These are phyloP conservation scores for Pimpla rufipes DNA, from an alignment of 2,888 invertebrate genomes.

Conservation along the genomic window DNA sequence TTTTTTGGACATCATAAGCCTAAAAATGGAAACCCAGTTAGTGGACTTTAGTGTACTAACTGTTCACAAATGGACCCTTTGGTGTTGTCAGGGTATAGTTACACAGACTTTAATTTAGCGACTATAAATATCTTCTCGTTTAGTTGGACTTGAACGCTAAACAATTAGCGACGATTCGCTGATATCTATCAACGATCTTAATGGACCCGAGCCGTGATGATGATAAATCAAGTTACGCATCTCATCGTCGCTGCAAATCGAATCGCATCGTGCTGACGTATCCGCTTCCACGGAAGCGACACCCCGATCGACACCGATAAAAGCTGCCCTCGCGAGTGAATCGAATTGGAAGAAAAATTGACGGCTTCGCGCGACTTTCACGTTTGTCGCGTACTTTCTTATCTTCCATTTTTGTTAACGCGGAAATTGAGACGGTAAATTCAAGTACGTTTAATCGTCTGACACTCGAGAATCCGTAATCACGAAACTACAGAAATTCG, in stretches of 20 bases:
- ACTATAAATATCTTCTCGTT: constrained; percentile 5
- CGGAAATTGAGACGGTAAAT: background rate
- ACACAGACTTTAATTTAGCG: background rate
- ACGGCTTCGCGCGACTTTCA: background rate
- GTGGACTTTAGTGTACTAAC: no score
- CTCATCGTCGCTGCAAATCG: constrained; percentile 54
- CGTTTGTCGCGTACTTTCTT: background rate
- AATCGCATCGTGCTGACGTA: constrained; percentile 39
- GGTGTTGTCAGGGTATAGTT: no score
- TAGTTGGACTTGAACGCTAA: background rate
- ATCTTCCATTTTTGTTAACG: background rate
- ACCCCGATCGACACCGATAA: background rate
- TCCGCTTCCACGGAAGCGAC: constrained; percentile 15
- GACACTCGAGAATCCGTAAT: constrained; percentile 1
- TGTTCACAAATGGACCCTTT: no score
- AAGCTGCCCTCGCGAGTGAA: background rate
- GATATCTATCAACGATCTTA: constrained; percentile 52
- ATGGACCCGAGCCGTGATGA: constrained; percentile 37
- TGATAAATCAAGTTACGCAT: constrained; percentile 59
- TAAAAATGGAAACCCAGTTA: no score
- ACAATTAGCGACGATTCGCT: background rate
- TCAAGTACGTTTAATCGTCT: background rate
- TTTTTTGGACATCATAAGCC: no score
- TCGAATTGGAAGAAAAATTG: background rate
- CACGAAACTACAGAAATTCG: background rate